Evolutionary conservation across 1,140 invertebrate genomes (phyloP).

Genomic region (Sipha flava): DNA sequence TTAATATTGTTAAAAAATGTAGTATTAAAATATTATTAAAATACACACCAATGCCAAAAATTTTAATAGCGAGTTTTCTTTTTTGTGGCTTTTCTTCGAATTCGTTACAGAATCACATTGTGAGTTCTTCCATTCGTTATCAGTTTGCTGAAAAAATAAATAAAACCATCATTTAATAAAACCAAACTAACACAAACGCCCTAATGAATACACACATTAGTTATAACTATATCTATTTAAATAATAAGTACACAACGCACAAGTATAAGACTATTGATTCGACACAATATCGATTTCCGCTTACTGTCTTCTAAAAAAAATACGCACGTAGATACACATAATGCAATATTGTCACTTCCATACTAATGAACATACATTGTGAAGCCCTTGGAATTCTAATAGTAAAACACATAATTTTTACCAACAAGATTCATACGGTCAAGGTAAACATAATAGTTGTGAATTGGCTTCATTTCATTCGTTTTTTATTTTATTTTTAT

Average conservation of each 20-base stretch:
- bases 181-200: too few species aligned
- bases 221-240: too few species aligned
- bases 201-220: too few species aligned
- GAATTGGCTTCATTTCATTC: too few species aligned
- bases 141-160: constrained; percentile 18
- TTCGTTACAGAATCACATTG: constrained; percentile 3
- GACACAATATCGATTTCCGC: not conserved
- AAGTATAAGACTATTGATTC: too few species aligned
- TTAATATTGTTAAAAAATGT: not conserved
- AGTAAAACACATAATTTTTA: not conserved
- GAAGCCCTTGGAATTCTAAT: constrained; percentile 6
- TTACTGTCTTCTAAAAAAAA: not conserved
- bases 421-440: not conserved
- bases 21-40: too few species aligned
- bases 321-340: not conserved
- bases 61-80: constrained; percentile 53
- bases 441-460: not conserved
- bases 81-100: constrained; percentile 36
- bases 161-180: too few species aligned
- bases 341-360: not conserved
- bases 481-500: not conserved
- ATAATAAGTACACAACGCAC: too few species aligned
- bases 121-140: constrained; percentile 9
- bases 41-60: constrained; percentile 56
- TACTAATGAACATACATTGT: not conserved